These are phyloP conservation scores for Baryphthengus martii DNA, from an alignment of 2,113 vertebrate genomes.

Conservation along the genomic window DNA sequence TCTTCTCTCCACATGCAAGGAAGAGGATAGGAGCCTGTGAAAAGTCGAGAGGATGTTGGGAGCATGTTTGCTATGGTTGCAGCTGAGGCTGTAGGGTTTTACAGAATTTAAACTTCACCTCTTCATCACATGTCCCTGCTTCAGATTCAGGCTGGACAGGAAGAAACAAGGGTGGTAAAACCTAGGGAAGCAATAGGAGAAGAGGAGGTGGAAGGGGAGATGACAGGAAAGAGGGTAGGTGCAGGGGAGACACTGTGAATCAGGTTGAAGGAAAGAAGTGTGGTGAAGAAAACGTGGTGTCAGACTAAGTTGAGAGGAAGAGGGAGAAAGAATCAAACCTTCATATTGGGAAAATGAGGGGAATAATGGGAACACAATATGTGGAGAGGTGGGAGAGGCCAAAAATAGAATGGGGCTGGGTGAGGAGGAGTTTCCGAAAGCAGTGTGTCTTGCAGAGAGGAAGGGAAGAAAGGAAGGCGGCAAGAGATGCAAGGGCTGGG, in stretches of 20 bases:
- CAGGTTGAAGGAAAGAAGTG: neutral
- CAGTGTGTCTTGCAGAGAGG: rapidly evolving
- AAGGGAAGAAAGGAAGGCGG: rapidly evolving
- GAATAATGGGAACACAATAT: neutral
- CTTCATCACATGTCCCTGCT: rapidly evolving
- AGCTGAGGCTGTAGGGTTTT: neutral
- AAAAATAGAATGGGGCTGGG: rapidly evolving
- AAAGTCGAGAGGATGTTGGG: rapidly evolving
- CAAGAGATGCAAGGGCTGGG: neutral
- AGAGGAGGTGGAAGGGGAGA: neutral
- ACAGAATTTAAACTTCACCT: neutral
- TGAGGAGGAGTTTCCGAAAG: neutral
- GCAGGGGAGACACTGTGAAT: rapidly evolving
- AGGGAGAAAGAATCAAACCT: rapidly evolving
- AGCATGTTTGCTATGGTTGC: neutral
- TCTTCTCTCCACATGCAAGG: rapidly evolving
- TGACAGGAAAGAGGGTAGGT: neutral
- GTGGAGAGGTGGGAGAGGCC: rapidly evolving
- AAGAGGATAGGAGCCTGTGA: rapidly evolving
- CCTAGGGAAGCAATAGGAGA: neutral
- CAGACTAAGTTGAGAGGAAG: neutral
- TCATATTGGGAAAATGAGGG: neutral
- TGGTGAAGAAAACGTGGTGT: neutral
- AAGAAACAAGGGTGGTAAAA: neutral
- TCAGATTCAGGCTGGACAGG: neutral